phyloP scores from a whole-genome alignment of 2,888 invertebrate species.

The Meandrusa payeni region DNA sequence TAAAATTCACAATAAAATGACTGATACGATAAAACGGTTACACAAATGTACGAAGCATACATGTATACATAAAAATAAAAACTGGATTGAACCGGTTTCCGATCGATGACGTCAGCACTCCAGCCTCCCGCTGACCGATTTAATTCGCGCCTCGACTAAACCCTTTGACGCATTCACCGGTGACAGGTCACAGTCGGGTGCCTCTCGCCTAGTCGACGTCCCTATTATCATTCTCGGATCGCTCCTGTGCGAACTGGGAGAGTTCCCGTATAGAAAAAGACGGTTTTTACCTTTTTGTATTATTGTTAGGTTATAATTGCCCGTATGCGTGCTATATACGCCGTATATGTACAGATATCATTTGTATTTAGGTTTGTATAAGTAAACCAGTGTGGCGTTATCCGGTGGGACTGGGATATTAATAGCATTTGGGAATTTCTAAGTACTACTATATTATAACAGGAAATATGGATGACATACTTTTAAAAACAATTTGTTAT shows the following conservation, averaged over 20 bases:
- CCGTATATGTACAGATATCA: neutral
- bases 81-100: constrained; percentile 47
- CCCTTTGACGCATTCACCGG: constrained; percentile 71
- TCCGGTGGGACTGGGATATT: too few relatives aligned
- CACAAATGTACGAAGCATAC: neutral
- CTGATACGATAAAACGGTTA: too few relatives aligned
- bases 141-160: constrained; percentile 71
- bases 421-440: too few relatives aligned
- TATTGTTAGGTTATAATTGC: constrained; percentile 13
- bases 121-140: constrained; percentile 71
- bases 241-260: constrained; percentile 34
- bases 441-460: too few relatives aligned
- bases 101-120: constrained; percentile 51
- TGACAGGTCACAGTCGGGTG: constrained; percentile 72
- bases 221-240: constrained; percentile 55
- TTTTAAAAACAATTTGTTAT: too few relatives aligned
- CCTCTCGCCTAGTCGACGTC: constrained; percentile 61
- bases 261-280: constrained; percentile 17
- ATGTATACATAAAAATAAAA: constrained; percentile 4
- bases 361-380: neutral
- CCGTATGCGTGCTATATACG: constrained; percentile 3
- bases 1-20: too few relatives aligned
- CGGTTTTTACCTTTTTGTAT: constrained; percentile 11
- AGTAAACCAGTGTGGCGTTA: too few relatives aligned
- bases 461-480: too few relatives aligned